Evolutionary conservation across 2,113 vertebrate species (phyloP).

Genomic region (Malurus melanocephalus): DNA sequence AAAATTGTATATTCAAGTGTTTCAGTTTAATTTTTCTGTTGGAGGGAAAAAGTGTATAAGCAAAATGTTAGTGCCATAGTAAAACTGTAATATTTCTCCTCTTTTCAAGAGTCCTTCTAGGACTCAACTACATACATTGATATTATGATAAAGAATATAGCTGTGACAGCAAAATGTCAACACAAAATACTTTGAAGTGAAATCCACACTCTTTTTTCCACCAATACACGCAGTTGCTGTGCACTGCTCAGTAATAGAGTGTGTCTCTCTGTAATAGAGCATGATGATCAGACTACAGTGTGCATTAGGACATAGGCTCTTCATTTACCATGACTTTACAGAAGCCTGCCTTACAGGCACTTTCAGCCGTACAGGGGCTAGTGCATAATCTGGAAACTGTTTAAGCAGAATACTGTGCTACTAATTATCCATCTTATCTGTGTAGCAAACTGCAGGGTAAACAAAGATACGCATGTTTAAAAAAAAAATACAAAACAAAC

Average conservation of each 20-base stretch:
- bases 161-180: not conserved
- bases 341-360: conserved; percentile 62
- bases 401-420: conserved; percentile 57
- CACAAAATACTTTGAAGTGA: not conserved
- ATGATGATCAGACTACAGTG: conserved; percentile 51
- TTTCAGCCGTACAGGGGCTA: conserved; percentile 61
- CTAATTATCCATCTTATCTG: conserved; percentile 56
- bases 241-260: conserved; percentile 53
- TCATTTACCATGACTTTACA: conserved; percentile 65
- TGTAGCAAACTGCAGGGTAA: conserved; percentile 63
- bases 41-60: conserved; percentile 43
- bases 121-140: conserved; percentile 37
- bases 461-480: conserved; percentile 54
- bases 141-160: conserved; percentile 35
- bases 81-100: conserved; percentile 38
- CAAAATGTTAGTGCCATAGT: conserved; percentile 65
- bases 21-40: conserved; percentile 52
- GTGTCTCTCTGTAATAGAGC: conserved; percentile 63
- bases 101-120: conserved; percentile 50
- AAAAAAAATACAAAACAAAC: not conserved
- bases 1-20: conserved; percentile 22
- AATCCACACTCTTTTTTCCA: conserved; percentile 4
- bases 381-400: conserved; percentile 60
- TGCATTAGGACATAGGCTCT: conserved; percentile 20
- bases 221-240: conserved; percentile 38